phyloP scores from a whole-genome alignment of 2,797 vertebrate genomes.

The Pipistrellus kuhlii region DNA sequence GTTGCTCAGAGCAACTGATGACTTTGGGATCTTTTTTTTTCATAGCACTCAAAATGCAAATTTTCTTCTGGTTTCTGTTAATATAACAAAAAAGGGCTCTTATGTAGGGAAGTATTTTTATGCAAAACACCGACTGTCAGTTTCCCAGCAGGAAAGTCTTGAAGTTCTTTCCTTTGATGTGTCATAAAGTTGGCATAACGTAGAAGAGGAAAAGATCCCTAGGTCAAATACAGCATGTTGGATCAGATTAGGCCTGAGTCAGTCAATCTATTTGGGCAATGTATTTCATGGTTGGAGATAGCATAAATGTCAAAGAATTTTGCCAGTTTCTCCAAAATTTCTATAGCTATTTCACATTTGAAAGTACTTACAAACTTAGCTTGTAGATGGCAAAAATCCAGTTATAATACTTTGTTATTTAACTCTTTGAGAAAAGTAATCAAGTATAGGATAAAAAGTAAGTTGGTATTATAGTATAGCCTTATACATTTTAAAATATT shows the following conservation, averaged over 20 bases:
- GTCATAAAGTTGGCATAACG: slow-evolving; percentile 52
- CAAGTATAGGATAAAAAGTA: slow-evolving; percentile 27
- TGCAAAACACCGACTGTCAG: slow-evolving; percentile 57
- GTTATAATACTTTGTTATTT: neutral
- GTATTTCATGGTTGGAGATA: neutral
- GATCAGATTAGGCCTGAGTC: slow-evolving; percentile 21
- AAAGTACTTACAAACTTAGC: neutral
- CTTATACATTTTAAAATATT: neutral
- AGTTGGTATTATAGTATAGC: neutral
- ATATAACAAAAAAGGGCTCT: slow-evolving; percentile 74
- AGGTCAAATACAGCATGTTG: slow-evolving; percentile 55
- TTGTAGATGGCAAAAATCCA: neutral
- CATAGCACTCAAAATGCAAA: slow-evolving; percentile 71
- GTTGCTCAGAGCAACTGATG: slow-evolving; percentile 72
- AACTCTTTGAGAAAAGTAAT: slow-evolving; percentile 25
- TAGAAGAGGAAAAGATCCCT: slow-evolving; percentile 33
- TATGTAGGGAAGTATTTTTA: slow-evolving; percentile 57
- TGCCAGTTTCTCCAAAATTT: slow-evolving; percentile 41
- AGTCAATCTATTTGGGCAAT: neutral
- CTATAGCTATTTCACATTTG: neutral
- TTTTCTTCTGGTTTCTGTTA: slow-evolving; percentile 79
- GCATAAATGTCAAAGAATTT: slow-evolving; percentile 45
- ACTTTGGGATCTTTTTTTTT: slow-evolving; percentile 76
- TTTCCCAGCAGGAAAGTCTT: slow-evolving; percentile 66
- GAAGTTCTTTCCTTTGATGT: slow-evolving; percentile 54